Percentiles rank a stretch among this genome's conserved stretches.
Conservation (phyloP, 2,113 vertebrate species). For the Corvus moneduloides region DNA sequence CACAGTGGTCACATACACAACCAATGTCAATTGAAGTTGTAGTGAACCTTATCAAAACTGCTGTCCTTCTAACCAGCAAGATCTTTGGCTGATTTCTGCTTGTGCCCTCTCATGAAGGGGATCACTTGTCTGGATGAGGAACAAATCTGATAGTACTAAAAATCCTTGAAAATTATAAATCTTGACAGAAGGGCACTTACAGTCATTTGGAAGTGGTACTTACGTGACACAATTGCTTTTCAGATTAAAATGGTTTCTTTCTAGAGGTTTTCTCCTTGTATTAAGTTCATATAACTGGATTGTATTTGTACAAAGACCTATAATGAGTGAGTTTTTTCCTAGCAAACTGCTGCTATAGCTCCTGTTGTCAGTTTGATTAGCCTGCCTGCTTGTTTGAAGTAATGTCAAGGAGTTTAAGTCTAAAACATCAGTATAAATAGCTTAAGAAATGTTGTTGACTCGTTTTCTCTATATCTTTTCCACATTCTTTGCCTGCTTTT, state of each 20-base stretch:
- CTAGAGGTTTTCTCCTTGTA: neutral
- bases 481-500: neutral
- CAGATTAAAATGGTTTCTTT: neutral
- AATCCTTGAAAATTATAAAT: conserved; percentile 6
- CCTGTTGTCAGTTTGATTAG: conserved; percentile 13
- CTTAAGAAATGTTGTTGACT: neutral
- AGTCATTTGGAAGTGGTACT: neutral
- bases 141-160: neutral
- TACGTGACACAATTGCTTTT: neutral
- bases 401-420: neutral
- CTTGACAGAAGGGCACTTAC: neutral
- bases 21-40: neutral
- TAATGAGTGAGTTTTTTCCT: neutral
- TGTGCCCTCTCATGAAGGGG: neutral
- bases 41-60: neutral
- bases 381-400: neutral
- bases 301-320: neutral
- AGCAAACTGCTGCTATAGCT: neutral
- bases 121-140: neutral
- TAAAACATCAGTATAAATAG: neutral
- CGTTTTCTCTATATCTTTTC: neutral
- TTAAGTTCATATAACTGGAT: neutral
- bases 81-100: conserved; percentile 8
- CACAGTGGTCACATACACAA: neutral
- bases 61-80: neutral